Evolutionary conservation across 2,113 vertebrate species (phyloP).

Genomic region (Phycodurus eques): DNA sequence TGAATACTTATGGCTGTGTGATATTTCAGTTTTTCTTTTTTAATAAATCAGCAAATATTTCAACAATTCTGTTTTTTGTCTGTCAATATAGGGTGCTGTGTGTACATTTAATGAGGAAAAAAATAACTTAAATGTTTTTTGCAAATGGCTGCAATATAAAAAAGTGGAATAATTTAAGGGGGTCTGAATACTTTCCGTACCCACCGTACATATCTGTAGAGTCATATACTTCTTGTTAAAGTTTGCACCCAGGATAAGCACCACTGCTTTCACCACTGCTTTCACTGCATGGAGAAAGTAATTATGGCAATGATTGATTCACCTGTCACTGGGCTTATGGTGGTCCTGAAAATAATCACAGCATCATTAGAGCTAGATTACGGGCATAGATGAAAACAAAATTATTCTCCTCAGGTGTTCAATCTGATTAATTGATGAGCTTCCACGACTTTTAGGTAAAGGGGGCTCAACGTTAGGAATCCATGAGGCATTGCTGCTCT

Average conservation of each 20-base stretch:
- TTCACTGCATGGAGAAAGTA: conserved; percentile 25
- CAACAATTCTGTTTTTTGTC: no score
- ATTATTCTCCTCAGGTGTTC: neutral
- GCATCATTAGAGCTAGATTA: neutral
- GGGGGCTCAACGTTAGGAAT: conserved; percentile 12
- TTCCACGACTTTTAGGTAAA: conserved; percentile 11
- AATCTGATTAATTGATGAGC: conserved; percentile 5
- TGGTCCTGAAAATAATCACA: neutral
- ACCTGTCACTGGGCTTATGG: conserved; percentile 8
- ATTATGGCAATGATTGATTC: conserved; percentile 36
- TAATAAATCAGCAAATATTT: no score
- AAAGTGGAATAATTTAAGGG: no score
- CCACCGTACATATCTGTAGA: no score
- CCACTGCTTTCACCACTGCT: neutral
- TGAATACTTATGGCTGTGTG: no score
- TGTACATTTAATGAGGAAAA: no score
- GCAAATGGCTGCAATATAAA: no score
- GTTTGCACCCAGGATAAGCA: neutral
- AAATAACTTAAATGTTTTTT: no score
- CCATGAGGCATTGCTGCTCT: conserved; percentile 20
- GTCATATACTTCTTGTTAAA: neutral
- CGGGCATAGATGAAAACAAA: neutral
- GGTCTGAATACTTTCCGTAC: no score
- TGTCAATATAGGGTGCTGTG: no score
- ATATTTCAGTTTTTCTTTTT: no score